Base-by-base conservation (phyloP, 2,888 invertebrate species). In the Lamproptera curius region DNA sequence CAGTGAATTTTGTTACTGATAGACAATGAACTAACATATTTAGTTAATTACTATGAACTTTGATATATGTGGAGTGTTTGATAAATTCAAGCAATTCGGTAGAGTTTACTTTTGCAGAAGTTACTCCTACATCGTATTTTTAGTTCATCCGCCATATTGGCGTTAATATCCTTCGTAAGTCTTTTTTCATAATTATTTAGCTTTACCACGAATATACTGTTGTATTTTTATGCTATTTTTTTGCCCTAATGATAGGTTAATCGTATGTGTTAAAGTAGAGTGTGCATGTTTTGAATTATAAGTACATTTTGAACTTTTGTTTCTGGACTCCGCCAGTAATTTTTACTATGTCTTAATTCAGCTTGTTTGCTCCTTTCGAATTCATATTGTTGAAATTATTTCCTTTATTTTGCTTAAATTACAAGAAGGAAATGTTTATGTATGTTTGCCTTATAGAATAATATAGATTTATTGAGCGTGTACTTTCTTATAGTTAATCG, bases 121-220 rank as follows among this genome's bases (percentile, higher is more conserved):
- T 82, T 70, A 74, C 81, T 82, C 76, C 67, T 72, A 75, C 86
- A 82, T 82, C 86, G 85, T 88, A 88, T 88, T 87, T 88, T 88
- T 88, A 88, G 89, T 90, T 84, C 89, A 87, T 89, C 91, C 91
- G 91, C 91, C 91, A 91, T 91, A 90, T 91, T 91, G 91, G 90
- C 89, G 89, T 89, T 89, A 87, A 86, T 89, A 88, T 83, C 84
- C 79, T 83, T 85, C 85, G 87, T 86, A 86, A 86, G 87, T 86
- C 80, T 75, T 85, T 85, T 85, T 85, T 76, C 70, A 71, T 79
- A 78, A 79, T 80, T 78, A 73, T 73, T 60, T 79, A 74, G 78
- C 77, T 83, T 81, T 74, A 68, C 62, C 68, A 69, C 70, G 68
- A 67, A 66, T 70, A 58, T 65, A 73, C 71, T 70, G 63, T 63